These are phyloP conservation scores for Lipophrys pholis DNA, from an alignment of 2,113 vertebrate species.

Conservation along the genomic window DNA sequence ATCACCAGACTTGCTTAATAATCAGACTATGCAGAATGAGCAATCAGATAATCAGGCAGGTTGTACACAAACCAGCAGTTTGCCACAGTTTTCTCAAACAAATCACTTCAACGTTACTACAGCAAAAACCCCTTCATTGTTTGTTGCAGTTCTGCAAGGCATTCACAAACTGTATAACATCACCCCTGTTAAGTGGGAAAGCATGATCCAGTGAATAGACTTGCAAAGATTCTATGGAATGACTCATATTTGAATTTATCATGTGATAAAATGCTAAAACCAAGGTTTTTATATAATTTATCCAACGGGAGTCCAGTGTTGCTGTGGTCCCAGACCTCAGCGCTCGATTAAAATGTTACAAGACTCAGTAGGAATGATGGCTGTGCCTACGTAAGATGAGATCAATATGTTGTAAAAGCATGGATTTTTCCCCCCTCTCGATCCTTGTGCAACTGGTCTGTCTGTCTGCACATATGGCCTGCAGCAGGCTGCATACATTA, in stretches of 20 bases:
- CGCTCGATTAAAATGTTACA: background rate
- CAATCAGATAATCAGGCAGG: background rate
- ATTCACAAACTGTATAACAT: background rate
- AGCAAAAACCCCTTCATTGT: background rate
- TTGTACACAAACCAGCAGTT: background rate
- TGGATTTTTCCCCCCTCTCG: background rate
- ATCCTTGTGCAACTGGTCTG: background rate
- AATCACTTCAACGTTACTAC: background rate
- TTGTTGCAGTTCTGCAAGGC: background rate
- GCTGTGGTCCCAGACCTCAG: background rate
- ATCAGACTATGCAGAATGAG: slow-evolving; percentile 3
- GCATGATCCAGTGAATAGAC: background rate
- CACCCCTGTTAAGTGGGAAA: background rate
- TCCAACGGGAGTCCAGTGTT: background rate
- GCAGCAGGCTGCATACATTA: slow-evolving; percentile 30
- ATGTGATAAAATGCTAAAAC: background rate
- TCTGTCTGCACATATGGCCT: slow-evolving; percentile 11
- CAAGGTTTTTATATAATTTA: background rate
- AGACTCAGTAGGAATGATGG: background rate
- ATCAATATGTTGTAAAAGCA: background rate
- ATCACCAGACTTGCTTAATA: slow-evolving; percentile 6
- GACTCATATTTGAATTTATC: background rate
- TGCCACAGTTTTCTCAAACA: background rate
- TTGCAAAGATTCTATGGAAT: background rate
- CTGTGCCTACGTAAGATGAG: background rate